Conservation (phyloP, 2,797 vertebrate species). For the Lepus oiostolus region DNA sequence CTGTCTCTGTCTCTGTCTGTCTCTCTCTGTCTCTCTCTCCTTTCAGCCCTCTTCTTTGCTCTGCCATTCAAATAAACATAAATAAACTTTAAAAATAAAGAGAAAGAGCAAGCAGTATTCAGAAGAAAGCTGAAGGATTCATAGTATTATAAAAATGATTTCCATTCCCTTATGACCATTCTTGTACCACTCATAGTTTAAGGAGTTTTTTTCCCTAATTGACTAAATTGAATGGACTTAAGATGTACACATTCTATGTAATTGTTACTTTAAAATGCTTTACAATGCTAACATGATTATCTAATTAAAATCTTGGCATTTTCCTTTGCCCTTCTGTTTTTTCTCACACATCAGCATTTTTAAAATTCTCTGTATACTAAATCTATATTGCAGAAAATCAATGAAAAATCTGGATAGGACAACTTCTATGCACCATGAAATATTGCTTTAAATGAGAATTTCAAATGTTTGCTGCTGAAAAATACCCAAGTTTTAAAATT, state of each 20-base stretch:
- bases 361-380: background rate
- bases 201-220: constrained; percentile 21
- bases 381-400: constrained; percentile 28
- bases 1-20: too few relatives aligned
- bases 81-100: background rate
- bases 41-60: too few relatives aligned
- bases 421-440: constrained; percentile 22
- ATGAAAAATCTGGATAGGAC: constrained; percentile 19
- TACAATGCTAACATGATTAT: constrained; percentile 41
- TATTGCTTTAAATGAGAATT: constrained; percentile 47
- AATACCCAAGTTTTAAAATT: background rate
- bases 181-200: constrained; percentile 38
- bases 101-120: background rate
- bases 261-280: constrained; percentile 54
- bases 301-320: constrained; percentile 62
- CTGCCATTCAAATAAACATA: too few relatives aligned
- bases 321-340: constrained; percentile 48
- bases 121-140: constrained; percentile 24
- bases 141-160: constrained; percentile 46
- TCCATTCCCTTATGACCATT: constrained; percentile 14
- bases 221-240: constrained; percentile 53
- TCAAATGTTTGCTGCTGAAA: constrained; percentile 5
- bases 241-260: constrained; percentile 1
- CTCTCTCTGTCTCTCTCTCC: too few relatives aligned
- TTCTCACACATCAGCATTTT: constrained; percentile 45